Base-by-base conservation (phyloP, 2,888 invertebrate species). In the Eretmocerus hayati region DNA sequence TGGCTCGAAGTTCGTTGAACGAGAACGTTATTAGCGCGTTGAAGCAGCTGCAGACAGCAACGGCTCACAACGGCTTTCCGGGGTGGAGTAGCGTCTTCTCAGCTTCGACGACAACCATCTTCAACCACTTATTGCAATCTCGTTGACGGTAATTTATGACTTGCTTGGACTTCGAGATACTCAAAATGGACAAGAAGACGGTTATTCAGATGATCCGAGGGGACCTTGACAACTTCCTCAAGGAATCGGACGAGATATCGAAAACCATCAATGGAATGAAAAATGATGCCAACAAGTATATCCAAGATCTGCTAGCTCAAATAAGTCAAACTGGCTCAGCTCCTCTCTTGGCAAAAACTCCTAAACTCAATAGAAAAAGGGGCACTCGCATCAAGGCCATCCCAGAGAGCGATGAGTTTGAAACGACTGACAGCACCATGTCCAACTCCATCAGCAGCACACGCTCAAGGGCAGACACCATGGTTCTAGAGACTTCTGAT, bases 331-430 rank as follows among this genome's bases (percentile, higher is more conserved):
- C 61, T 1, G 32, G 45, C 2, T 53, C 59, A 4, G 60, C 53
- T 1, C 61, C 64, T 9, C 37, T 69, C n/a, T 48, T 69, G 9
- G 53, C 59, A 1, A 68, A 69, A 42, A 69, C 69, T 2, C 68
- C 69, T 4, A 68, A 63, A 48, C 33, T 57, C 13, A 6, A 45
- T 2, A 61, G 53, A 15, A 66, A 62, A 18, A 54, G 43, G 15
- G 1, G 48, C 2, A 59, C 59, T 33, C 61, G 59, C 38, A 67
- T 67, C 3, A 62, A 64, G 47, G 63, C 69, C 1, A 69, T 69
- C 50, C 66, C 61, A 5, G 69, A 69, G 51, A 52, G 67, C 50
- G 58, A 59, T 23, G 42, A 59, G 4, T 36, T 59, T 3, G 39
- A 47, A 42, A 30, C n/a, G n/a, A n/a, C 9, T 20, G 43, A 39